Conservation (phyloP, 1,140 invertebrate genomes). For the Aphelinus certus region DNA sequence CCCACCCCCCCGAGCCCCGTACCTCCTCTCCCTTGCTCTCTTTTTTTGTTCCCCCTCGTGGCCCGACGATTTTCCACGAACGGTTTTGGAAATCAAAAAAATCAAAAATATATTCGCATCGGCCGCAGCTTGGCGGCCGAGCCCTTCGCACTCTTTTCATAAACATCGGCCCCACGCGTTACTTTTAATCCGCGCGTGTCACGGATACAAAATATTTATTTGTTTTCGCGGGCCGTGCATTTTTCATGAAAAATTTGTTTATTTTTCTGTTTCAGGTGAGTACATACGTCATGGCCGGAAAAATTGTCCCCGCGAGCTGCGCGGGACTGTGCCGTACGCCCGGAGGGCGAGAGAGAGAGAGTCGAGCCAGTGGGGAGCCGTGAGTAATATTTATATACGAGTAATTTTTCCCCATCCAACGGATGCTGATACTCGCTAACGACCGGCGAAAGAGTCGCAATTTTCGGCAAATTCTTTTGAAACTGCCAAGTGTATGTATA, state of each 20-base stretch:
- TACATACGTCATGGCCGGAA: constrained; percentile 31
- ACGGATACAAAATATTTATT: constrained; percentile 33
- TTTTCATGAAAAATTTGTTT: constrained; percentile 41
- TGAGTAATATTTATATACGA: constrained; percentile 17
- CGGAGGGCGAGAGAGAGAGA: neutral
- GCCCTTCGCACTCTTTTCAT: constrained; percentile 19
- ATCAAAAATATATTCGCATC: constrained; percentile 38
- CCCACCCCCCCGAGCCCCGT: neutral
- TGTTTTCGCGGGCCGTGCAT: constrained; percentile 23
- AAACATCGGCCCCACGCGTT: constrained; percentile 20
- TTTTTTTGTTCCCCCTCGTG: constrained; percentile 6
- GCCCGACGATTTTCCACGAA: constrained; percentile 34
- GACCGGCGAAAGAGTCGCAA: too few relatives aligned
- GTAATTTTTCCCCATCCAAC: neutral
- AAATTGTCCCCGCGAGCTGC: neutral
- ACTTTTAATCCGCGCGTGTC: constrained; percentile 25
- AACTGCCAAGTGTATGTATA: neutral
- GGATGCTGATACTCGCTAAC: too few relatives aligned
- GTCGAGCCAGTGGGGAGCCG: neutral
- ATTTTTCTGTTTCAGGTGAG: constrained; percentile 55
- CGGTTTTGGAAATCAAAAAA: constrained; percentile 33
- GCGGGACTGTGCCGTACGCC: too few relatives aligned
- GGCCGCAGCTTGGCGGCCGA: neutral
- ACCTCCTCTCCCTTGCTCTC: constrained; percentile 2
- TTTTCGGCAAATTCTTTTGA: neutral